Base-by-base conservation (phyloP, 2,888 invertebrate genomes). In the Xestia ashworthii region DNA sequence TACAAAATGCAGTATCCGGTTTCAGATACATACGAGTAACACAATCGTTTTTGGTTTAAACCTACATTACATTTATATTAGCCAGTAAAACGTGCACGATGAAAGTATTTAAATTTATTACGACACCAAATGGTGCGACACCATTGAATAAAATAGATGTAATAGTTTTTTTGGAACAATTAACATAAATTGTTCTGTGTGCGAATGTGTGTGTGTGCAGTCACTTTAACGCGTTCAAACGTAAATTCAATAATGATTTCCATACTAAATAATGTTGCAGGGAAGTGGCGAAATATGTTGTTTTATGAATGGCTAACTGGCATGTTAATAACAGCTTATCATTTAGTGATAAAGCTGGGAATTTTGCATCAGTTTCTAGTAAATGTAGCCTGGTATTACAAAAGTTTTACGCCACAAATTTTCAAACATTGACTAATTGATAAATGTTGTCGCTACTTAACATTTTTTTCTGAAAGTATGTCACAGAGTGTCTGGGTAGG, bases 91-190 rank as follows among this genome's bases (percentile, higher is more conserved):
- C 66, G 74, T 41, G 48, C 58, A 55, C 69, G 75, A 83, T 75
- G 46, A 70, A 67, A 73, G 58, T 86, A 86, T 67, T 86, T 32
- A 74, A 86, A 83, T 84, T 86, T 80, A 87, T 76, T 50, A 66
- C 71, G 38, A 65, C 71, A 74, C 71, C 71, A 78, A 83, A 86
- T 86, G 67, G 71, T 66, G 60, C 65, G 14, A 81, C 41, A 22
- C 41, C 46, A 73, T 83, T 78, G n/a, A 78, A 72, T 86, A 66
- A 78, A 86, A 83, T 78, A 86, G 71, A 65, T 66, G 46, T 68
- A 38, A 71, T 41, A n/a, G 69, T 73, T 82, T 82, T 82, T 82
- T 77, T 70, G 44, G 12, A n/a, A 85, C 72, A 71, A 71, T 82
- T 85, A 58, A 67, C 67, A 72, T 77, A 73, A 76, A 83, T 78